Percentiles rank a stretch among this genome's conserved stretches.
phyloP scores from a whole-genome alignment of 2,888 invertebrate species.

The Pseudoips prasinana region DNA sequence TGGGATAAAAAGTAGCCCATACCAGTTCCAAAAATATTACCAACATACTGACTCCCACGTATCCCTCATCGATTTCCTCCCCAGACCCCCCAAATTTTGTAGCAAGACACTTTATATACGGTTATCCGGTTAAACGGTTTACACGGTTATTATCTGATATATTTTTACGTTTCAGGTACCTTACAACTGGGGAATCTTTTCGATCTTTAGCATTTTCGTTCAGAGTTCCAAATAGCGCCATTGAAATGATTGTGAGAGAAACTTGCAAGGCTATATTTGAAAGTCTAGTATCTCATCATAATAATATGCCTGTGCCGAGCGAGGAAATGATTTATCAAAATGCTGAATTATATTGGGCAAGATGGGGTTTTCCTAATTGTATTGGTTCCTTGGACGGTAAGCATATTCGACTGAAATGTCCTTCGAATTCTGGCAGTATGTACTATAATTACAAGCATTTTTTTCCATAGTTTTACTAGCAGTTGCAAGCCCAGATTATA shows the following conservation, averaged over 20 bases:
- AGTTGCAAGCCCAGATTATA: conserved; percentile 3
- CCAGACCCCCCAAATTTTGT: too few relatives aligned
- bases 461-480: conserved; percentile 2
- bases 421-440: conserved; percentile 19
- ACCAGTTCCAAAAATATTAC: too few relatives aligned
- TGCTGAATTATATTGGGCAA: too few relatives aligned
- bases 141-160: too few relatives aligned
- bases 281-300: conserved; percentile 2
- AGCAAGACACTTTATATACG: too few relatives aligned
- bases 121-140: too few relatives aligned
- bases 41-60: too few relatives aligned
- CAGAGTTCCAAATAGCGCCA: conserved; percentile 2
- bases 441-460: conserved; percentile 23
- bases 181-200: too few relatives aligned
- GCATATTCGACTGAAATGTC: conserved; percentile 23
- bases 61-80: too few relatives aligned
- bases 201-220: too few relatives aligned
- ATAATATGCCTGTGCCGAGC: conserved; percentile 4
- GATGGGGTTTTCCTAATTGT: conserved; percentile 30
- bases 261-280: conserved; percentile 2
- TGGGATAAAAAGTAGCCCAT: too few relatives aligned
- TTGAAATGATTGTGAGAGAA: conserved; percentile 2
- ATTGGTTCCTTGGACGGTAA: conserved; percentile 27
- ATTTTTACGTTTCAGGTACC: too few relatives aligned
- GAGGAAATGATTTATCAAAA: conserved; percentile 5